phyloP scores from a whole-genome alignment of 2,888 invertebrate genomes.

The Chalcis sispes region DNA sequence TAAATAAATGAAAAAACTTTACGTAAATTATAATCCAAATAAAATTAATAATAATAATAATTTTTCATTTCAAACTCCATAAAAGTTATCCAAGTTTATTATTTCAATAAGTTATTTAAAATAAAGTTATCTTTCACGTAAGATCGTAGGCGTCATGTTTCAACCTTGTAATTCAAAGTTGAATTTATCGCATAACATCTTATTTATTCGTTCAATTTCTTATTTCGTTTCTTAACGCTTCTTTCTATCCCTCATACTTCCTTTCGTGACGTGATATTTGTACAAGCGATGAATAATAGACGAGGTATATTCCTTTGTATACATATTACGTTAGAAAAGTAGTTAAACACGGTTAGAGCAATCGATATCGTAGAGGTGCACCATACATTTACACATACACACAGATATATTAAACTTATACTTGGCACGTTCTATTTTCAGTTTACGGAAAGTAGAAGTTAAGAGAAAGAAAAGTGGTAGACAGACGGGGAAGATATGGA shows the following conservation, averaged over 20 bases:
- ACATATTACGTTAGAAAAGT: constrained; percentile 15
- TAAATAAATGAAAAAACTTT: too few relatives aligned
- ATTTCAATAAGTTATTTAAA: too few relatives aligned
- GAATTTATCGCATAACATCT: neutral
- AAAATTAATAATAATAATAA: too few relatives aligned
- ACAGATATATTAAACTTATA: too few relatives aligned
- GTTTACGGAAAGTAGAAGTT: neutral
- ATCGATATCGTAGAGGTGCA: constrained; percentile 33
- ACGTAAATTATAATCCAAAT: too few relatives aligned
- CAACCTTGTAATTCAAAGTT: neutral
- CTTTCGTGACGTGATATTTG: neutral
- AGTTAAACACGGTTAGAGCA: constrained; percentile 12
- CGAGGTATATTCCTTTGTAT: neutral
- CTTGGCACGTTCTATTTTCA: constrained; percentile 25
- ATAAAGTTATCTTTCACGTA: too few relatives aligned
- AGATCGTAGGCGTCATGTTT: too few relatives aligned
- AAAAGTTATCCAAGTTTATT: too few relatives aligned
- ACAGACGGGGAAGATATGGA: constrained; percentile 28
- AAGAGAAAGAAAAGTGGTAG: constrained; percentile 33
- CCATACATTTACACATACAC: too few relatives aligned
- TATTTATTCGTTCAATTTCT: neutral
- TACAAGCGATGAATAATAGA: neutral
- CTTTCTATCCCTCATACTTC: too few relatives aligned
- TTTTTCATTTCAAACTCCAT: too few relatives aligned
- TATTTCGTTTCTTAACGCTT: too few relatives aligned